These are phyloP conservation scores for Semaprochilodus insignis DNA, from an alignment of 2,797 vertebrate genomes.

Conservation along the genomic window DNA sequence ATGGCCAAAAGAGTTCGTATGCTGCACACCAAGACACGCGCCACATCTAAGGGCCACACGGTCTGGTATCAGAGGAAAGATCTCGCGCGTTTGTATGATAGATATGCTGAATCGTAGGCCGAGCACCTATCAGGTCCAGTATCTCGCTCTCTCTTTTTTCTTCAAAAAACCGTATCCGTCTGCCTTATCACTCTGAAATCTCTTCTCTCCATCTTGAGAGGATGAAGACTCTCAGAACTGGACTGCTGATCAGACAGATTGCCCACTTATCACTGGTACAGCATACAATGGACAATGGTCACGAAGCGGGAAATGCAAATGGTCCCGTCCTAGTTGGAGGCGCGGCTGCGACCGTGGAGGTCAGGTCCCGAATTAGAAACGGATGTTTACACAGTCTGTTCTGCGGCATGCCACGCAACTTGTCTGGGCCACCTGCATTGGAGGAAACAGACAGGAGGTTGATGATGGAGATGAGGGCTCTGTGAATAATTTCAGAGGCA, in stretches of 20 bases:
- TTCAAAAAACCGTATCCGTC: conserved; percentile 26
- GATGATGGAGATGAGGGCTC: conserved; percentile 27
- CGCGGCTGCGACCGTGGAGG: conserved; percentile 42
- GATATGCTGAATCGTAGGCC: not conserved
- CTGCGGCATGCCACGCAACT: conserved; percentile 50
- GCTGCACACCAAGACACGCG: conserved; percentile 3
- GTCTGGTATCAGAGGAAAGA: not conserved
- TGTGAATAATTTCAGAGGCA: conserved; percentile 40
- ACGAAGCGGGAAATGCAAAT: conserved; percentile 76
- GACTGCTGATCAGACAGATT: conserved; percentile 65
- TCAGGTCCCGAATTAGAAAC: conserved; percentile 65
- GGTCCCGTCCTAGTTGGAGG: conserved; percentile 33
- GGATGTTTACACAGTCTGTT: conserved; percentile 66
- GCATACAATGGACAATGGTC: conserved; percentile 72
- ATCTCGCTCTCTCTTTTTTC: conserved; percentile 46
- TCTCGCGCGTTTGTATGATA: not conserved
- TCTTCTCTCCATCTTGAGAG: conserved; percentile 37
- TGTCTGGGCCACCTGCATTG: conserved; percentile 64
- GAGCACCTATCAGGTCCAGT: conserved; percentile 8
- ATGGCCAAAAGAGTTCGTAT: not conserved
- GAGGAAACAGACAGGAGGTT: conserved; percentile 48
- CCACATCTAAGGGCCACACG: not conserved
- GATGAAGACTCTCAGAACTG: conserved; percentile 57
- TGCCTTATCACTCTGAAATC: conserved; percentile 59
- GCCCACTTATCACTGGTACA: conserved; percentile 60